Base-by-base conservation (phyloP, 2,888 invertebrate species). In the Nematopogon swammerdamellus region DNA sequence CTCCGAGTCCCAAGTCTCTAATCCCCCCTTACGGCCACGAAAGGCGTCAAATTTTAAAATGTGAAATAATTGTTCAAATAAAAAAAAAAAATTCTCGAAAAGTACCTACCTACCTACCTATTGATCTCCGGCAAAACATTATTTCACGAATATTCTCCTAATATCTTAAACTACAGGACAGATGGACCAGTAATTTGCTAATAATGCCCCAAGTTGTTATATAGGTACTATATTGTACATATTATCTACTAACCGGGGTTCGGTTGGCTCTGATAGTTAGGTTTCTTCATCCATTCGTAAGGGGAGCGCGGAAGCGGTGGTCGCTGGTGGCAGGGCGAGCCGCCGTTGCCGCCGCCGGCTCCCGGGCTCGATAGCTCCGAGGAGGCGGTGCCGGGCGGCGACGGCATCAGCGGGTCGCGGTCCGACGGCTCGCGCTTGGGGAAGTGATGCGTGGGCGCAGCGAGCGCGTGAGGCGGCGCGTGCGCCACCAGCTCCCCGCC, bases 261-360 rank as follows among this genome's bases (percentile, higher is more conserved):
- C 2, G 91, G 91, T 63, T 91, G 91, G 55, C 83, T 86, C 63
- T 91, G 91, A 69, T 92, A 93, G 48, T 91, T 86, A 0, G 90
- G 88, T 68, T 92, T 93, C 70, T 91, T 94, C 87, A 95, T 94
- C 95, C 95, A 95, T 60, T 92, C 93, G 67, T 86, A 95, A 1
- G 92, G 92, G 56, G 91, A 90, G 44, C 92, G 84, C 18, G 87
- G 85, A 20, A 89, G 88, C 42, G 86, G 82, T 45, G 91, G 87
- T 60, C 87, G 67, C 65, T 81, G 67, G 58, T 76, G 64, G 54
- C 75, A 68, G 64, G 74, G 63, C 2, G 82, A 80, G 1, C 81
- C 70, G 1, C 83, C 73, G 1, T 82, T 81, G 44, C 81, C 80
- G 1, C 82, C 82, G 2, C 81, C 68, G 52, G 82, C 72, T 44